Base-by-base conservation (phyloP, 1,140 invertebrate species). In the Pachypeltis micranthus region DNA sequence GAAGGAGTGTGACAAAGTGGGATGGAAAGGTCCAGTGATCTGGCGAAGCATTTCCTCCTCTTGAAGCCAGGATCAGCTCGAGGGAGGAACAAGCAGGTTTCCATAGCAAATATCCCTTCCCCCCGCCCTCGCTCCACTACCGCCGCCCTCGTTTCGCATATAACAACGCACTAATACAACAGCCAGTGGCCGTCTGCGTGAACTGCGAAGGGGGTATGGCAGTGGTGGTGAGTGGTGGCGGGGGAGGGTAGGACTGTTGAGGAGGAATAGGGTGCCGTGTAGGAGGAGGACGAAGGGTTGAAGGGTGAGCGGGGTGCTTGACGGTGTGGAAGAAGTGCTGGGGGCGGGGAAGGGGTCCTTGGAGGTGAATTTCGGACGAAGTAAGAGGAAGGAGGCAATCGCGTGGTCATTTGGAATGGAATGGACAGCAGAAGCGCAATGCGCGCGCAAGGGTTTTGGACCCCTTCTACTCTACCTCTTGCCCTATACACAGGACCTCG, bases 381-480 rank as follows among this genome's bases (percentile, higher is more conserved):
- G 47, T 51, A 51, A 51, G 47, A 51, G 47, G 47, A 51, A 51
- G 47, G 47, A 51, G 47, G 47, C 47, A 51, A 51, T 51, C 47
- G 47, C 47, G 47, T 51, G 47, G 47, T 51, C 47, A 51, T 51
- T 51, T 51, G 47, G 23, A 51, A 51, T 51, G 12, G 47, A 51
- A 51, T 51, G 47, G 47, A 51, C 47, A 51, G 47, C 47, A 21
- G 7, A 51, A n/a, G n/a, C n/a, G n/a, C n/a, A n/a, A 21, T 51
- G 47, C 47, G 47, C 47, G 47, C 47, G 47, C 47, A 51, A 4
- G 21, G 47, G 19, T 21, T n/a, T 21, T 39, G 47, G 47, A 51
- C 47, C 47, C 19, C 7, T 4, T 21, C 7, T 21, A 10, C 47
- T 21, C 47, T 21, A 21, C 47, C 4, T 10, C 47, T 21, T 4